Evolutionary conservation across 2,888 invertebrate genomes (phyloP).

Genomic region (Hemicrepidius hirtus): DNA sequence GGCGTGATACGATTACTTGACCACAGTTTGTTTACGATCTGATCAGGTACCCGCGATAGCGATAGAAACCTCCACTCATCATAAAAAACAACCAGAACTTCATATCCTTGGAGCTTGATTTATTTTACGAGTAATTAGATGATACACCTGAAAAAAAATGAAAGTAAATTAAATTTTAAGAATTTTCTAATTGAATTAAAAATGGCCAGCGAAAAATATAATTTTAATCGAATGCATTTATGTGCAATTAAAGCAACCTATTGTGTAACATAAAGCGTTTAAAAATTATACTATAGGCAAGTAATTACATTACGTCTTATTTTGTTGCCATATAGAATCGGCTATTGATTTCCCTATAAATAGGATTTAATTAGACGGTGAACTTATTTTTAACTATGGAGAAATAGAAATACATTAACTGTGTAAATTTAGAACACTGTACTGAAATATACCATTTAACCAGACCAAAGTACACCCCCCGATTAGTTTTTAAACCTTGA

Average conservation of each 20-base stretch:
- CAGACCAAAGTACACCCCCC: not conserved
- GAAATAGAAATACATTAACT: slow-evolving; percentile 17
- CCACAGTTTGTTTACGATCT: no score
- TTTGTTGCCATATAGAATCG: slow-evolving; percentile 11
- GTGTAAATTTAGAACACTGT: slow-evolving; percentile 12
- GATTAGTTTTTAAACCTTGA: not conserved
- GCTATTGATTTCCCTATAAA: slow-evolving; percentile 32
- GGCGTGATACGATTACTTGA: no score
- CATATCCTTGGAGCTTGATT: no score
- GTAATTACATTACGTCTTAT: slow-evolving; percentile 23
- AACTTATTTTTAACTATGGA: slow-evolving; percentile 22
- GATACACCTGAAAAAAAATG: no score
- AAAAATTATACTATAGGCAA: slow-evolving; percentile 15
- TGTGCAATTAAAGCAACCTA: slow-evolving; percentile 20
- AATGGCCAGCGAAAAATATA: slow-evolving; percentile 2
- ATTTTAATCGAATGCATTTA: slow-evolving; percentile 15
- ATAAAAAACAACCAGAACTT: no score
- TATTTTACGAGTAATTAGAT: no score
- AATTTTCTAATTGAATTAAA: not conserved
- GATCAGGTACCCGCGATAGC: no score
- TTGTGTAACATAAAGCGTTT: slow-evolving; percentile 20
- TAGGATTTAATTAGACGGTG: slow-evolving; percentile 19
- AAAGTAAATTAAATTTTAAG: no score
- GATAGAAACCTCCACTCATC: no score
- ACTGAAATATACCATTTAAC: slow-evolving; percentile 13